Evolutionary conservation across 2,113 vertebrate genomes (phyloP).

Genomic region (Nansenia antarctica): DNA sequence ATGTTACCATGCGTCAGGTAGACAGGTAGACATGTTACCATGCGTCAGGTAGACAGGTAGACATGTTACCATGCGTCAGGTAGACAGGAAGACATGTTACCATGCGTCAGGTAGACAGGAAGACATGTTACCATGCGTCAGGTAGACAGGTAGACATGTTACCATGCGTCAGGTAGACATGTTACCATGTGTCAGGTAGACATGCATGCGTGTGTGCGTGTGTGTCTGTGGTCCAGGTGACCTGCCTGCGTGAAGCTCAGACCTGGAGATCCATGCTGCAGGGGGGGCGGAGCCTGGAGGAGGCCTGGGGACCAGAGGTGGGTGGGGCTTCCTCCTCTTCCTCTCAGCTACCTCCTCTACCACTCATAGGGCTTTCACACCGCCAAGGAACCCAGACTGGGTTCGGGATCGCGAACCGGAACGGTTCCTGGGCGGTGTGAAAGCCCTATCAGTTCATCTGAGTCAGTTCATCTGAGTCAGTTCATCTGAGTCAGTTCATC

Average conservation of each 20-base stretch:
- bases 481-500: no score
- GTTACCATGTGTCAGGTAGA: no score
- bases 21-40: slow-evolving; percentile 33
- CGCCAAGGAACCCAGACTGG: no score
- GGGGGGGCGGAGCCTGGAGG: not conserved
- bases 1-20: slow-evolving; percentile 48
- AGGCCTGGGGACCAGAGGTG: slow-evolving; percentile 27
- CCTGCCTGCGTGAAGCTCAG: slow-evolving; percentile 26
- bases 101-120: slow-evolving; percentile 50
- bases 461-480: no score
- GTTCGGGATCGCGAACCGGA: no score
- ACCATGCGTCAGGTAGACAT: slow-evolving; percentile 53
- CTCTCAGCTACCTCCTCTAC: not conserved
- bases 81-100: slow-evolving; percentile 34
- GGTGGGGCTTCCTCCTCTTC: not conserved
- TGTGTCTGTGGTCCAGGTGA: slow-evolving; percentile 6
- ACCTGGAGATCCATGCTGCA: slow-evolving; percentile 24
- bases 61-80: slow-evolving; percentile 47
- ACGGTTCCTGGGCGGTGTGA: no score
- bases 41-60: slow-evolving; percentile 50
- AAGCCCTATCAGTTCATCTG: no score
- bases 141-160: slow-evolving; percentile 33
- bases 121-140: slow-evolving; percentile 44
- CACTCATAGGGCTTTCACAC: no score
- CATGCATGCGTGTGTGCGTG: not conserved